Conservation (phyloP, 92 coral and sea anemone genomes). For the Porites lobata region DNA sequence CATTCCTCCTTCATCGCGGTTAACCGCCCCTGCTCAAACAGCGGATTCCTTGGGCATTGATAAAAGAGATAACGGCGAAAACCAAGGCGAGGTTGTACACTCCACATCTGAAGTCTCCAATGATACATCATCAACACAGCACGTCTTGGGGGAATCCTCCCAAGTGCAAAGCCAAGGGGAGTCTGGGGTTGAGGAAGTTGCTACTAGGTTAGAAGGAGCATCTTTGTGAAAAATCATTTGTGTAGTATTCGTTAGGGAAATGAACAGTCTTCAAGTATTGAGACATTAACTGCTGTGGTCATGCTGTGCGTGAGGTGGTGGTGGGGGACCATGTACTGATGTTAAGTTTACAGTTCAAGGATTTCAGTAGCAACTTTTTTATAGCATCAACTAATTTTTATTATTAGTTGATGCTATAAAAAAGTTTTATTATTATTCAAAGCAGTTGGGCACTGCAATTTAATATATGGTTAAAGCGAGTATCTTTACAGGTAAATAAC, state of each 20-base stretch:
- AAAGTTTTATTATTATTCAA: no score
- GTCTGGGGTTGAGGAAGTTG: not conserved
- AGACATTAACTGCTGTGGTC: no score
- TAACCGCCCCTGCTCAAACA: constrained; percentile 29
- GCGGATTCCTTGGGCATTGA: constrained; percentile 26
- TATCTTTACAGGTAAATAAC: no score
- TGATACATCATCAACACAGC: constrained; percentile 4
- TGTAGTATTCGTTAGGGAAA: constrained; percentile 12
- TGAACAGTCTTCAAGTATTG: not conserved
- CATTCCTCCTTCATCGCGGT: constrained; percentile 26
- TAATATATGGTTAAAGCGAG: no score
- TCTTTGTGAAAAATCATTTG: not conserved
- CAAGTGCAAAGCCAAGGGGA: not conserved
- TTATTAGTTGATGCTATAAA: no score
- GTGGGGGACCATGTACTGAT: no score
- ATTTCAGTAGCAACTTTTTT: no score
- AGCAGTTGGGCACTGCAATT: no score
- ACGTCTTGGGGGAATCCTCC: not conserved
- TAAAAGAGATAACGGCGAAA: constrained; percentile 19
- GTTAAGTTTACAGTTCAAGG: no score
- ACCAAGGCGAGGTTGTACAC: constrained; percentile 3
- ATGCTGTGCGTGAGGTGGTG: no score
- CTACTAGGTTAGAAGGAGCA: constrained; percentile 24
- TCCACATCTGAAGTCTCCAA: not conserved
- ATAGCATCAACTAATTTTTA: no score